phyloP scores from a whole-genome alignment of 2,888 invertebrate genomes.

The Cyaniris semiargus region DNA sequence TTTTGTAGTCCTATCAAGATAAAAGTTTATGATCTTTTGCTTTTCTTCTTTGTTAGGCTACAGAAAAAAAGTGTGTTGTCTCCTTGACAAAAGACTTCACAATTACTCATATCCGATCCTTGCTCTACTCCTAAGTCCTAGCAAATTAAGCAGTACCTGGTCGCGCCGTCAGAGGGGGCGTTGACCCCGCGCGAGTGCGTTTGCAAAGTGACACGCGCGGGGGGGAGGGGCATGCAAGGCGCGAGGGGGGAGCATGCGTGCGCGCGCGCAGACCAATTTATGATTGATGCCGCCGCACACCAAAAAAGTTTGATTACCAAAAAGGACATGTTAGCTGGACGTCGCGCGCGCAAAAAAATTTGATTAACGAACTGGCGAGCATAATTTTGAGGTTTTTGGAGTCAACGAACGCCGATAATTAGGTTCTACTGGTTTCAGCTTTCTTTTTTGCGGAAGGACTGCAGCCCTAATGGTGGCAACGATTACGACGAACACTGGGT shows the following conservation, averaged over 20 bases:
- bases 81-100: too few relatives aligned
- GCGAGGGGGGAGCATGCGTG: conserved; percentile 38
- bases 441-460: background rate
- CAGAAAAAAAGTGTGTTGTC: too few relatives aligned
- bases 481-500: background rate
- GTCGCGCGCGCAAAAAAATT: conserved; percentile 40
- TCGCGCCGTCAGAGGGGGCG: conserved; percentile 55
- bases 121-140: background rate
- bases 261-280: conserved; percentile 71
- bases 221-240: conserved; percentile 48
- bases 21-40: too few relatives aligned
- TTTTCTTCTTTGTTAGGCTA: too few relatives aligned
- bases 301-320: conserved; percentile 52
- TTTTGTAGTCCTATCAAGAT: too few relatives aligned
- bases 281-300: conserved; percentile 68
- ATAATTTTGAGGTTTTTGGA: background rate
- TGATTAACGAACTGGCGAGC: conserved; percentile 41
- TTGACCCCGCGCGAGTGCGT: conserved; percentile 76
- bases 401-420: background rate
- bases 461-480: background rate
- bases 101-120: background rate
- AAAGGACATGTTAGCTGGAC: conserved; percentile 48
- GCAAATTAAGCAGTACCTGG: conserved; percentile 48
- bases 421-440: background rate
- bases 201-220: conserved; percentile 71